A percentile compares a stretch with the other conserved stretches of the same genome.
Evolutionary conservation across 1,140 invertebrate genomes (phyloP).

Genomic region (Cotesia typhae): DNA sequence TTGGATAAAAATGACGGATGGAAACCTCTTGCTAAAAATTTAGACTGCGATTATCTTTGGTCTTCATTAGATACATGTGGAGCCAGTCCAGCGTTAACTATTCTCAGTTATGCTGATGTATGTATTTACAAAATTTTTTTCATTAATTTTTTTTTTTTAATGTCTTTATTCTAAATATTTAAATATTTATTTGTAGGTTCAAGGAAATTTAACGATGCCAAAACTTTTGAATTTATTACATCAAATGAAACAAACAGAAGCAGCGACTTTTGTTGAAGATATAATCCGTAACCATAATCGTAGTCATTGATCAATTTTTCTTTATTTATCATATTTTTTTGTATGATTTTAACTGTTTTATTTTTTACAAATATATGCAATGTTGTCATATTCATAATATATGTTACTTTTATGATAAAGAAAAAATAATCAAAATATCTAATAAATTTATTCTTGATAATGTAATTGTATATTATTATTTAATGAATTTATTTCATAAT

Average conservation of each 20-base stretch:
- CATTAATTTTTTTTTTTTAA: neutral
- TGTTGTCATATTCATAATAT: neutral
- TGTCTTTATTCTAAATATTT: neutral
- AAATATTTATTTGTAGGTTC: conserved; percentile 30
- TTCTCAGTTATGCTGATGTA: conserved; percentile 49
- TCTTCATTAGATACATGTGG: conserved; percentile 42
- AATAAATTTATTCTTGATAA: neutral
- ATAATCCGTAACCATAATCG: conserved; percentile 10
- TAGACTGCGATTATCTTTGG: conserved; percentile 53
- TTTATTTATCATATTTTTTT: neutral
- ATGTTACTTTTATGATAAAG: too few species aligned
- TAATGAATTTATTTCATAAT: too few species aligned
- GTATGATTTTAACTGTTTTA: conserved; percentile 1
- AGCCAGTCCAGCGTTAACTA: conserved; percentile 44
- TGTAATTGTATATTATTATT: too few species aligned
- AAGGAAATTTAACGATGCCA: conserved; percentile 32
- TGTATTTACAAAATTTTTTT: conserved; percentile 26
- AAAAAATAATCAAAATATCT: neutral
- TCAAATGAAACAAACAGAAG: conserved; percentile 35
- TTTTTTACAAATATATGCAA: neutral
- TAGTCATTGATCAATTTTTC: neutral
- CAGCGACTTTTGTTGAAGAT: conserved; percentile 30
- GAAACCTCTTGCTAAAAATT: conserved; percentile 54
- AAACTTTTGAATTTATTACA: conserved; percentile 30
- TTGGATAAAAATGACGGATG: conserved; percentile 57